Conservation (phyloP, 2,797 vertebrate species). For the Macrochelys suwanniensis region DNA sequence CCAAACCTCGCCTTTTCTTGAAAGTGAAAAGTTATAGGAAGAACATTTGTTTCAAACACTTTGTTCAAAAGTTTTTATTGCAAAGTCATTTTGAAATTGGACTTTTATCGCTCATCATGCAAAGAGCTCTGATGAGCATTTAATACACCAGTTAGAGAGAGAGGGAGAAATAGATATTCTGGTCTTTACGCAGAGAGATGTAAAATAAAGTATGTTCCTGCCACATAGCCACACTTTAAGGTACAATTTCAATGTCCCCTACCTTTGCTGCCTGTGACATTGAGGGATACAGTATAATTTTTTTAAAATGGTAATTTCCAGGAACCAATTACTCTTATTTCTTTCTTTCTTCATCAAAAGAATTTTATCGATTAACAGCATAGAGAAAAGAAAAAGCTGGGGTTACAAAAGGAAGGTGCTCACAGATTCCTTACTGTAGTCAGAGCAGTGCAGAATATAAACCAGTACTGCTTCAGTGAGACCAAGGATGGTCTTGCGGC, state of each 20-base stretch:
- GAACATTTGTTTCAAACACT: accelerated
- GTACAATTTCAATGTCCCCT: not conserved
- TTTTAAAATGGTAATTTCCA: not conserved
- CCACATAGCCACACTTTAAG: not conserved
- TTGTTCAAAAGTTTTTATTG: not conserved
- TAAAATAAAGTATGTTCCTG: not conserved
- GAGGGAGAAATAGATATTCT: not conserved
- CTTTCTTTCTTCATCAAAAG: not conserved
- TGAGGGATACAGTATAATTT: not conserved
- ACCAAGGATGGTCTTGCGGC: not conserved
- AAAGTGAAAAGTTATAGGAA: not conserved
- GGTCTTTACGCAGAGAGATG: not conserved
- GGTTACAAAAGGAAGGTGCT: not conserved
- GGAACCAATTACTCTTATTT: not conserved
- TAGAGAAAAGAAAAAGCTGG: not conserved
- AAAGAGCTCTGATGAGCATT: not conserved
- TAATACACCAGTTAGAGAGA: not conserved
- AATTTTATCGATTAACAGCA: not conserved
- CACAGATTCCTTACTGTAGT: not conserved
- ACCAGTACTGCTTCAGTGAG: accelerated
- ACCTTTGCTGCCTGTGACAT: not conserved
- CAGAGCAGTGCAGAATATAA: not conserved
- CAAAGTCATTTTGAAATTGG: not conserved
- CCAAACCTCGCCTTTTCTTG: not conserved
- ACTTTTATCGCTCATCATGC: not conserved